Evolutionary conservation across 2,113 vertebrate genomes (phyloP), one percentile per base, ranked within the genome.

Genomic region (Oophaga pumilio): DNA sequence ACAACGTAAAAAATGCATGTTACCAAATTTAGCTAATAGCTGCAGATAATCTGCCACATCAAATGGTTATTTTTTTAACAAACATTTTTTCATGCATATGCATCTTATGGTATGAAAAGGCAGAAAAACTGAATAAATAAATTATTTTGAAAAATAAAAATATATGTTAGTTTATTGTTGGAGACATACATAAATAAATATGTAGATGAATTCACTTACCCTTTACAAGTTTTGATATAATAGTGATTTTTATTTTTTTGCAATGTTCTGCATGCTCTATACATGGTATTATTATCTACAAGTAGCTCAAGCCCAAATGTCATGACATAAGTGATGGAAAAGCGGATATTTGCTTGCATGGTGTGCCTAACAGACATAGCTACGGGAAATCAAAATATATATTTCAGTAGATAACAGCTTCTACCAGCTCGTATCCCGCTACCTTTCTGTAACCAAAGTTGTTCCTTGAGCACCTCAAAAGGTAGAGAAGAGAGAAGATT

Each of bases 371-470:
- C 28, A 50, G 28, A 64, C 18, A 82, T 43, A 82, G 57, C 28
- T n/a, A 64, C 28, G 43, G 33, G 17, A 82, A 64, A 82, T 82
- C 10, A 62, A 49, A 62, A 82, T 81, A 81, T 81, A 81, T 81
- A 62, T 64, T 64, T 81, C 59, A 82, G 57, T 82, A n/a, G 79
- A 49, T 43, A 81, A n/a, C 79, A 81, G 56, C 79, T 14, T 57
- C 18, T 60, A 17, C 24, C 78, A 12, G 2, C 56, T 17, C 11
- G 76, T 26, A 20, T 17, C 56, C 78, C 22, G 79, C 18, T 60
- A 59, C 59, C 17, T 81, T 33, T 22, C 59, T 81, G 79, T 57
- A 64, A 24, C 56, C 20, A 60, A 33, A 60, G 59, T 64, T 64
- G 57, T 62, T 64, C 57, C 64, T 49, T 81, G 79, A 82, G 33